These are phyloP conservation scores for Dasypolia templi DNA, from an alignment of 2,888 invertebrate species.

Conservation along the genomic window DNA sequence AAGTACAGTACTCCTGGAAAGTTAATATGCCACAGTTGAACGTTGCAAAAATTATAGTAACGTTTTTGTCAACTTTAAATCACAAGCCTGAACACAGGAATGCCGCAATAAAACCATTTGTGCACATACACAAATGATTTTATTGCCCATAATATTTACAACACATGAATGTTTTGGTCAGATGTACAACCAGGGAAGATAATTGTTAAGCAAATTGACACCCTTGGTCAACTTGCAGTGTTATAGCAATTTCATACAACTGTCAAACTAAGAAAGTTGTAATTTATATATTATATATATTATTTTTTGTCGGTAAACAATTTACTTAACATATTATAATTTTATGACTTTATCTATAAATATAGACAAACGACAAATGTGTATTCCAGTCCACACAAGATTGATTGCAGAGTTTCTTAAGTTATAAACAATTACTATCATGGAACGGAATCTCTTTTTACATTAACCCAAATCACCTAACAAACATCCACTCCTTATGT, in stretches of 20 bases:
- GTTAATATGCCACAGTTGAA: too few relatives aligned
- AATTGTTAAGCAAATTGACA: background rate
- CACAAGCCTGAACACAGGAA: conserved; percentile 12
- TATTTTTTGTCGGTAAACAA: too few relatives aligned
- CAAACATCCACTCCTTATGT: too few relatives aligned
- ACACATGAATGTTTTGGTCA: conserved; percentile 29
- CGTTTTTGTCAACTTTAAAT: conserved; percentile 1
- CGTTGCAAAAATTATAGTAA: background rate
- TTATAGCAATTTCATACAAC: background rate
- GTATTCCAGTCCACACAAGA: conserved; percentile 17
- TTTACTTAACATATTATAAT: too few relatives aligned
- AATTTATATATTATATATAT: too few relatives aligned
- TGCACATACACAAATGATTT: conserved; percentile 32
- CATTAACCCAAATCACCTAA: too few relatives aligned
- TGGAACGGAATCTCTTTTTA: too few relatives aligned
- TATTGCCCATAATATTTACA: conserved; percentile 40
- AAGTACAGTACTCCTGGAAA: too few relatives aligned
- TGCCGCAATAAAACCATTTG: conserved; percentile 45
- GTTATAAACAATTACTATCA: conserved; percentile 9
- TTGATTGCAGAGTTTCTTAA: conserved; percentile 1
- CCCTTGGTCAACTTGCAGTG: background rate
- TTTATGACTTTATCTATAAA: background rate
- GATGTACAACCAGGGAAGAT: background rate
- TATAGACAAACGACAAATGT: conserved; percentile 28
- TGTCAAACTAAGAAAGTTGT: background rate